Conservation (phyloP, 2,113 vertebrate species). For the Semnopithecus entellus region DNA sequence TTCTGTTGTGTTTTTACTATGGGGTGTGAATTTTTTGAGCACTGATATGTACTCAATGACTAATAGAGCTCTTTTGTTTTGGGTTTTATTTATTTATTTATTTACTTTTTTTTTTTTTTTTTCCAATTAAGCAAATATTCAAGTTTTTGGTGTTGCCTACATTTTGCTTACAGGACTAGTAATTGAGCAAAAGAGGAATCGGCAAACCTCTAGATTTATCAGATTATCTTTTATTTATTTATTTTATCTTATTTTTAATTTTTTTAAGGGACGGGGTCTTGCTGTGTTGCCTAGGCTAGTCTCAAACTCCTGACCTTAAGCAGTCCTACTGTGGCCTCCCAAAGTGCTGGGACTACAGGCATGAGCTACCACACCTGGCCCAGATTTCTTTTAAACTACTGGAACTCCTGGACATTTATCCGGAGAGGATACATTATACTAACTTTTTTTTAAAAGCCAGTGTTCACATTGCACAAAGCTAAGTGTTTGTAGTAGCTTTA, state of each 20-base stretch:
- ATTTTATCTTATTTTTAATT: too few species aligned
- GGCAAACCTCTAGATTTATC: conserved; percentile 47
- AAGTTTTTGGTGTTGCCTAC: conserved; percentile 50
- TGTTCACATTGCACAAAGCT: neutral
- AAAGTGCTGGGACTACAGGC: too few species aligned
- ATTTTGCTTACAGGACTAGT: conserved; percentile 57
- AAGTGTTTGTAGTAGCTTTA: neutral
- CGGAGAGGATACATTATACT: neutral
- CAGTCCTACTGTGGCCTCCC: too few species aligned
- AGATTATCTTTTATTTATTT: neutral
- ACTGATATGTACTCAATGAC: neutral
- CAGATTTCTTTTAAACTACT: conserved; percentile 9
- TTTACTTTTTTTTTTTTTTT: conserved; percentile 24
- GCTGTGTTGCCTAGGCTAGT: too few species aligned
- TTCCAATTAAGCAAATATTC: conserved; percentile 43
- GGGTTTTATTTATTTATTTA: conserved; percentile 29
- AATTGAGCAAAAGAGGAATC: conserved; percentile 51
- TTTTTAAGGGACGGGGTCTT: too few species aligned
- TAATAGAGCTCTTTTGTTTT: neutral
- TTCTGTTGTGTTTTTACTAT: conserved; percentile 50
- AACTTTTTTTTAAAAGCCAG: neutral
- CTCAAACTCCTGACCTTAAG: too few species aligned
- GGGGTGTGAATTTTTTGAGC: conserved; percentile 48
- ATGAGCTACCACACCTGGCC: too few species aligned
- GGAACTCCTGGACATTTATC: neutral